Evolutionary conservation across 2,797 vertebrate species (phyloP), one percentile per base, ranked within the genome.

Genomic region (Enteromius paludinosus): DNA sequence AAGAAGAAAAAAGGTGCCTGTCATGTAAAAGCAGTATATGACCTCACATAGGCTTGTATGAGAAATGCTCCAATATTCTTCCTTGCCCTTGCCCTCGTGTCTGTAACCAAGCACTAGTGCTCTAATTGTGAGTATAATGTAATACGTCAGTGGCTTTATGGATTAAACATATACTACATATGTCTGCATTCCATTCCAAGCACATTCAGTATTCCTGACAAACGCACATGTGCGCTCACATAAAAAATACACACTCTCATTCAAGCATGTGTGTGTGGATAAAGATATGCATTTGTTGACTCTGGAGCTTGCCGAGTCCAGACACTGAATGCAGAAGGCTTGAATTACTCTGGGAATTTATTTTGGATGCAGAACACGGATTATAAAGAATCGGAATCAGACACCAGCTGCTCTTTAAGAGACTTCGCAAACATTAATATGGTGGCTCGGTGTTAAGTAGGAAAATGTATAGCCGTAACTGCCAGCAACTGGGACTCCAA

Each of bases 301-400:
- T 85, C 81, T 87, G 81, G 83, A 85, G 41, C 62, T 47, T 17
- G 66, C 68, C 1, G 47, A 47, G 52, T 86, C 75, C 84, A 84
- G 87, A 83, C 68, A 64, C 30, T 28, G 35, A 83, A 83, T 88
- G 81, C 82, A 84, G 83, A 62, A 62, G 74, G 54, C 73, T 62
- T 87, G 70, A 18, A 85, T 83, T 87, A 82, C 84, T 75, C 52
- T 79, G 12, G 66, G 56, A 59, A 87, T 89, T 89, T 86, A 88
- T 80, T 89, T 86, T 86, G 79, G 85, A 91, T 85, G 72, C 59
- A 83, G 72, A 41, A 64, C 47, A 77, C 56, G 87, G 84, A 73
- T 88, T 91, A 90, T 86, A 4, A 87, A 88, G 83, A 25, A 25
- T 54, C 20, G 89, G 78, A 88, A 87, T 79, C 43, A 78, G 52